These are phyloP conservation scores for Pagrus major DNA, from an alignment of 2,113 vertebrate species.

Conservation along the genomic window DNA sequence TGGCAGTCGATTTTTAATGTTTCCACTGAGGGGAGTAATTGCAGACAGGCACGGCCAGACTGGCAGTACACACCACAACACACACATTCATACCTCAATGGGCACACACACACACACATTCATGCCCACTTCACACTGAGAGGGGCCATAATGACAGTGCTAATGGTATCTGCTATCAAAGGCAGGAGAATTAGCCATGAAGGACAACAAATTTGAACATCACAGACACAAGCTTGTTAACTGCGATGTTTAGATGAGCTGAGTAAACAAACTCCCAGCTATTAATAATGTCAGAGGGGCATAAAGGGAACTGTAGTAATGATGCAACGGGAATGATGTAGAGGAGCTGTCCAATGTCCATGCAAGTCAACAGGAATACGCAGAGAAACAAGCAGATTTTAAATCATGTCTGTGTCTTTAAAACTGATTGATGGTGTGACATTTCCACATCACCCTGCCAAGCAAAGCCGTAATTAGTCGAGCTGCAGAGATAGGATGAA, in stretches of 20 bases:
- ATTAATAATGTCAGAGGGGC: conserved; percentile 64
- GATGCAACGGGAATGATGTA: conserved; percentile 42
- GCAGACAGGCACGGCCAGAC: conserved; percentile 63
- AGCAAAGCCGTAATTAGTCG: conserved; percentile 52
- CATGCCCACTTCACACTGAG: conserved; percentile 53
- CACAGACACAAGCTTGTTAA: conserved; percentile 70
- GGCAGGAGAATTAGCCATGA: conserved; percentile 71
- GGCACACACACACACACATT: conserved; percentile 25
- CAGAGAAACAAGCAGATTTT: conserved; percentile 38
- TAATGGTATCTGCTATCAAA: conserved; percentile 79
- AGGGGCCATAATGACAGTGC: conserved; percentile 66
- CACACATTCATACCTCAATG: conserved; percentile 35
- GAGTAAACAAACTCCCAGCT: conserved; percentile 67
- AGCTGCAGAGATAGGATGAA: conserved; percentile 38
- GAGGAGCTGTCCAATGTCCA: conserved; percentile 30
- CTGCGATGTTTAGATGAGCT: conserved; percentile 67
- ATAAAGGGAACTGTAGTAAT: conserved; percentile 59
- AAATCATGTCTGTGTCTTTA: conserved; percentile 43
- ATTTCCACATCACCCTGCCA: conserved; percentile 49
- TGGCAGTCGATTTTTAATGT: conserved; percentile 68
- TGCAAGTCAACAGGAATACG: conserved; percentile 30
- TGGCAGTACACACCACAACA: conserved; percentile 48
- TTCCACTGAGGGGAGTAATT: conserved; percentile 71
- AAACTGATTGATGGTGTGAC: conserved; percentile 51
- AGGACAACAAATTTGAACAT: conserved; percentile 72